Percentiles rank a stretch among this genome's conserved stretches.
Evolutionary conservation across 2,113 vertebrate species (phyloP).

Genomic region (Recurvirostra avosetta): DNA sequence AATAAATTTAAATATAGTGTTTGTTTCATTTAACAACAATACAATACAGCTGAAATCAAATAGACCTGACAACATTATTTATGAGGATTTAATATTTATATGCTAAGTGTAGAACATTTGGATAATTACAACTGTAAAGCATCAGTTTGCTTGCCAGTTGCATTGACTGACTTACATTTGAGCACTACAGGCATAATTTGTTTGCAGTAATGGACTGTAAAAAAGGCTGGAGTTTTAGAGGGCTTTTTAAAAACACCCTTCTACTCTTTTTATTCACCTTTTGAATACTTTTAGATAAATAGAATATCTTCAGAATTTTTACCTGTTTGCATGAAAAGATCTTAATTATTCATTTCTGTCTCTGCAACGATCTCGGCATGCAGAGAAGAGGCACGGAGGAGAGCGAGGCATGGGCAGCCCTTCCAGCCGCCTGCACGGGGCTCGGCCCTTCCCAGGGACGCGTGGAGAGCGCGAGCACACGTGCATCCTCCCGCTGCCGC

Average conservation of each 20-base stretch:
- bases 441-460: not conserved
- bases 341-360: not conserved
- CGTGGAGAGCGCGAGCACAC: not conserved
- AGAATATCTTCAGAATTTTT: not conserved
- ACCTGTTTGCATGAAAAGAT: not conserved
- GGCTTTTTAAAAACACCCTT: not conserved
- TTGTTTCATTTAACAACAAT: not conserved
- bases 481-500: not conserved
- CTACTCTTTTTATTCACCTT: not conserved
- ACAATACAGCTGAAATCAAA: not conserved
- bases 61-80: conserved; percentile 18
- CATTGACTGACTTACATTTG: not conserved
- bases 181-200: not conserved
- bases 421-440: not conserved
- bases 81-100: conserved; percentile 42
- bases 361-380: not conserved
- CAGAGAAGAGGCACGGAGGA: rapidly evolving
- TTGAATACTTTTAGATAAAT: not conserved
- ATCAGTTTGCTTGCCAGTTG: not conserved
- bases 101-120: not conserved
- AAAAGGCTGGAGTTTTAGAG: not conserved
- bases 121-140: conserved; percentile 23
- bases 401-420: not conserved
- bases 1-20: conserved; percentile 9
- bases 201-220: not conserved